Conservation (phyloP, 2,888 invertebrate genomes). For the Epinotia demarniana region DNA sequence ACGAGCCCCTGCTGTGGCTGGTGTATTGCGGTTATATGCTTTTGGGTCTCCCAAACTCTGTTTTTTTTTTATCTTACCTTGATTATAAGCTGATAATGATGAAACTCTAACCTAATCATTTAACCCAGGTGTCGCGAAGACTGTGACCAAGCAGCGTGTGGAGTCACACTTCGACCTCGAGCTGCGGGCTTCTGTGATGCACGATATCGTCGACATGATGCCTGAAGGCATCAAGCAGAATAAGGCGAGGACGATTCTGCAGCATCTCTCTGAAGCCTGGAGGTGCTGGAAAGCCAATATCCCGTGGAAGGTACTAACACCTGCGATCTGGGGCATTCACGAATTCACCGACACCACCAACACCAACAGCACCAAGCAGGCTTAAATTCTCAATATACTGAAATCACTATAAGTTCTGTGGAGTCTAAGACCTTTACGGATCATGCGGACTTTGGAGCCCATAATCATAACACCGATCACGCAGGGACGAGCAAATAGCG, state of each 20-base stretch:
- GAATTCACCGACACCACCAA: too few relatives aligned
- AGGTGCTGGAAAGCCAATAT: constrained; percentile 99
- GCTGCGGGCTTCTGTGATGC: constrained; percentile 97
- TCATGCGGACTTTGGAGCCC: too few relatives aligned
- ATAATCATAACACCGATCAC: background rate
- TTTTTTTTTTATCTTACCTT: too few relatives aligned
- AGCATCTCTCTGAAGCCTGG: constrained; percentile 99
- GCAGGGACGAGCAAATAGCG: background rate
- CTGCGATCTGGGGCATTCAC: too few relatives aligned
- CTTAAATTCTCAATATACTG: background rate
- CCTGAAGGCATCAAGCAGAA: constrained; percentile 99
- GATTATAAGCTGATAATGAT: too few relatives aligned
- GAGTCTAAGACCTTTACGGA: background rate
- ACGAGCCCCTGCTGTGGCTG: too few relatives aligned
- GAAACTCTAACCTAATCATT: background rate
- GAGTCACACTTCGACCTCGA: constrained; percentile 99
- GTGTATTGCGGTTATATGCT: too few relatives aligned
- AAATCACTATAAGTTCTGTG: background rate
- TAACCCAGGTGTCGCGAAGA: constrained; percentile 94
- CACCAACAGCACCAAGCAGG: background rate
- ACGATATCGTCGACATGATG: constrained; percentile 99
- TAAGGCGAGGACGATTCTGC: constrained; percentile 99
- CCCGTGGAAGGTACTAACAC: constrained; percentile 99
- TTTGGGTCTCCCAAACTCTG: too few relatives aligned
- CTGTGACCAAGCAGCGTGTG: constrained; percentile 99